Base-by-base conservation (phyloP, 2,888 invertebrate species). In the Sarcophaga carnaria region DNA sequence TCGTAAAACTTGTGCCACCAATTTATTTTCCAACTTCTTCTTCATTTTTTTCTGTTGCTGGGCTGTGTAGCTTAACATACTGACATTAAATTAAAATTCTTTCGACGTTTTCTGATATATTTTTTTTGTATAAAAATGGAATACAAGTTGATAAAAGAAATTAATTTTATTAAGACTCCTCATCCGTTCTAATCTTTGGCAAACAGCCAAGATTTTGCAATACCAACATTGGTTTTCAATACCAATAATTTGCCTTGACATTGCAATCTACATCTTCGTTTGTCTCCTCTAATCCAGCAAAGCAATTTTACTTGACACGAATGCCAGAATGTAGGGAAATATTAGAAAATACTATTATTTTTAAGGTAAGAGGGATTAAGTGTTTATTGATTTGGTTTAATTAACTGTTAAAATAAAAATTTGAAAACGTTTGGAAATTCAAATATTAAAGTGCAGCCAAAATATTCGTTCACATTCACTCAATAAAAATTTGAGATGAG, bases 71-170 rank as follows among this genome's bases (percentile, higher is more conserved):
- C 77, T 77, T 77, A 77, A 83, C 66, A 71, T 67, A 82, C 78
- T 83, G 67, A 72, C 77, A 75, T 69, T 63, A 79, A 74, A 83
- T 79, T 79, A 75, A 79, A 79, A 83, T 75, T 79, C 59, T 47
- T 69, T 62, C 20, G 37, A 49, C 47, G 60, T 70, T 76, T 74
- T 20, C 6, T 74, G n/a, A n/a, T 37, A 22, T 1, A 25, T 5
- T 47, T 47, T 17, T 63, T 47, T 71, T 60, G 14, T 12, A 2
- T 59, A 60, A 49, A 27, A 25, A 25, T 6, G 4, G 14, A 60
- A 62, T 22, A 4, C 0, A 22, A 67, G 11, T 25, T 27, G 1
- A 49, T 49, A 49, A 27, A 72, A 60, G 60, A 77, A 5, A 79
- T 79, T 1, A 22, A 22, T 22, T 22, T 22, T 22, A 22, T 22